Evolutionary conservation across 1,140 invertebrate genomes (phyloP).

Genomic region (Macrobrachium rosenbergii): DNA sequence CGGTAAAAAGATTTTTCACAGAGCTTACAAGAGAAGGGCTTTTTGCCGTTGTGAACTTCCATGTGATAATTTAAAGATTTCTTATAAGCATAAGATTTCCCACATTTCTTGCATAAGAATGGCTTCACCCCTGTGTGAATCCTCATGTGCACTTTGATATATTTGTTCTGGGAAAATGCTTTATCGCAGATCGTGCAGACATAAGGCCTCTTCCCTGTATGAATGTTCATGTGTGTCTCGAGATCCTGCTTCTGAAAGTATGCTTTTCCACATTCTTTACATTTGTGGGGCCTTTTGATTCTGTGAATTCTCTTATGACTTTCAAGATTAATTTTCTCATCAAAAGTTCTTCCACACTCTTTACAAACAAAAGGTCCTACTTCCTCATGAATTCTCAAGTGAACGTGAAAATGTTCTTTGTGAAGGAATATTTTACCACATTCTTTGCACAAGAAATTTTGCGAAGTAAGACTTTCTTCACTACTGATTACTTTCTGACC

Average conservation of each 20-base stretch:
- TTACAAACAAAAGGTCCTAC: no score
- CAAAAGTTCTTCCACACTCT: neutral
- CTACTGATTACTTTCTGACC: no score
- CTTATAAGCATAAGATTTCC: no score
- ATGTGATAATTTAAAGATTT: no score
- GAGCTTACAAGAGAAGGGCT: no score
- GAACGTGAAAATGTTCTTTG: no score
- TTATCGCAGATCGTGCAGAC: neutral
- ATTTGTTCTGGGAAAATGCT: neutral
- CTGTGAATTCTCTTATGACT: slow-evolving; percentile 22
- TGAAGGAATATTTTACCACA: no score
- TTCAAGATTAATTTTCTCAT: neutral
- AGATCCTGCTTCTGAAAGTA: neutral
- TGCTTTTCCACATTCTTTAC: neutral
- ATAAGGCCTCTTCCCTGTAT: neutral
- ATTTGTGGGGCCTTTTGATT: neutral
- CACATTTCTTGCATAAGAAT: neutral
- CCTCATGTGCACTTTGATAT: neutral
- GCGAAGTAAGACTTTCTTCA: no score
- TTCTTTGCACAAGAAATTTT: no score
- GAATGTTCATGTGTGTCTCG: neutral
- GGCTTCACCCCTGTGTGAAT: neutral
- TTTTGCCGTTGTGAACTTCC: no score
- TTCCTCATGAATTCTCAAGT: no score
- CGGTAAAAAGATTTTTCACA: no score